Conservation (phyloP, 92 coral and sea anemone species). For the Palythoa caribaeorum region DNA sequence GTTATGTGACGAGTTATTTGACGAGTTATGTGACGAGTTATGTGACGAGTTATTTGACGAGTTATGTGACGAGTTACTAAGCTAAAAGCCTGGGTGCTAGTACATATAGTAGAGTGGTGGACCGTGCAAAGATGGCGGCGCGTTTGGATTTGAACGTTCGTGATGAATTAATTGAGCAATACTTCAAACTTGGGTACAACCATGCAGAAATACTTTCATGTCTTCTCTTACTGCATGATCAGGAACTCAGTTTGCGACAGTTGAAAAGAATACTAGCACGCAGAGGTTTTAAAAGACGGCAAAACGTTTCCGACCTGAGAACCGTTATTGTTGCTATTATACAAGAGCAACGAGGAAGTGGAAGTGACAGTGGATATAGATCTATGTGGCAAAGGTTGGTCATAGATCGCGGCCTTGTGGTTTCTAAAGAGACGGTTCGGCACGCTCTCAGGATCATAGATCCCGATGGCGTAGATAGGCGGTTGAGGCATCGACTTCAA, state of each 20-base stretch:
- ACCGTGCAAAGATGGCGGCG: constrained; percentile 8
- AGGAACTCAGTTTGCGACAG: constrained; percentile 72
- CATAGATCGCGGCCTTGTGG: constrained; percentile 55
- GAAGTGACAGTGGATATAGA: constrained; percentile 69
- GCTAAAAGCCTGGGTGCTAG: background rate
- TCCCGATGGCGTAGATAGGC: constrained; percentile 65
- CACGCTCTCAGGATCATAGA: constrained; percentile 63
- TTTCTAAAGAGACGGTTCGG: constrained; percentile 63
- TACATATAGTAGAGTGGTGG: background rate
- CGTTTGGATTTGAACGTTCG: constrained; percentile 41
- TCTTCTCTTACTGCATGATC: constrained; percentile 65
- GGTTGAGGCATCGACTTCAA: constrained; percentile 68
- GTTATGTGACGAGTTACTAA: background rate
- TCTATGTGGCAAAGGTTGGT: constrained; percentile 69
- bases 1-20: background rate
- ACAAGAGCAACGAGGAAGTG: constrained; percentile 70
- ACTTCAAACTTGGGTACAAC: constrained; percentile 63
- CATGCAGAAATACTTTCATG: constrained; percentile 65
- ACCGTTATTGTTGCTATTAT: constrained; percentile 55
- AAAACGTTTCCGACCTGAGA: constrained; percentile 55
- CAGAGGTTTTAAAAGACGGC: constrained; percentile 64
- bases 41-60: constrained; percentile 13
- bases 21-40: constrained; percentile 44
- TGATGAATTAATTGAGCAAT: constrained; percentile 65
- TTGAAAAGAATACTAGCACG: constrained; percentile 66